Conservation (phyloP, 2,113 vertebrate species). For the Apus apus region DNA sequence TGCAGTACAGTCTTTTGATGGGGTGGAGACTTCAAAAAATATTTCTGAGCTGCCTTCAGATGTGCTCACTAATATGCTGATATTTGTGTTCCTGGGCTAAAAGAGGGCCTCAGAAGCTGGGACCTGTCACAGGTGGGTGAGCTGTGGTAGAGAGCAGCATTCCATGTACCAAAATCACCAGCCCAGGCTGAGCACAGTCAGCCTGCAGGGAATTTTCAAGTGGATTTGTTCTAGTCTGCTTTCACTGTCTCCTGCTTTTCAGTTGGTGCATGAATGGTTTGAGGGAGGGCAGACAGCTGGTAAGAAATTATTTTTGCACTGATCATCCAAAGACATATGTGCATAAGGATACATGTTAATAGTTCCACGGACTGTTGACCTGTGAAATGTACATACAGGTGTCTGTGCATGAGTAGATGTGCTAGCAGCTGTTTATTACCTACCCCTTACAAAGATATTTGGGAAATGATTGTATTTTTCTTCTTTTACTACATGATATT, state of each 20-base stretch:
- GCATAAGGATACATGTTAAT: neutral
- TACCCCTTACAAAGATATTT: neutral
- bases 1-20: neutral
- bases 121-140: fast-evolving
- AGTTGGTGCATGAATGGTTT: neutral
- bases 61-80: neutral
- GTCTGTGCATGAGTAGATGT: too few relatives aligned
- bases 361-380: neutral
- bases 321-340: neutral
- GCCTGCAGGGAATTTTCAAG: neutral
- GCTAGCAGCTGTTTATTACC: neutral
- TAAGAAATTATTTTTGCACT: neutral
- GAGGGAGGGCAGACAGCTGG: neutral
- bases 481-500: neutral
- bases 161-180: neutral
- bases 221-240: neutral
- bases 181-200: neutral
- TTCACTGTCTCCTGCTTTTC: neutral
- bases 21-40: neutral
- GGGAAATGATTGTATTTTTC: neutral
- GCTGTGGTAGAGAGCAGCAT: neutral
- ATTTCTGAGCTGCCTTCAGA: neutral
- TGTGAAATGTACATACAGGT: neutral
- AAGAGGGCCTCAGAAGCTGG: neutral
- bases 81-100: neutral